Conservation (phyloP, 2,888 invertebrate species). For the Scaptomyza flava region DNA sequence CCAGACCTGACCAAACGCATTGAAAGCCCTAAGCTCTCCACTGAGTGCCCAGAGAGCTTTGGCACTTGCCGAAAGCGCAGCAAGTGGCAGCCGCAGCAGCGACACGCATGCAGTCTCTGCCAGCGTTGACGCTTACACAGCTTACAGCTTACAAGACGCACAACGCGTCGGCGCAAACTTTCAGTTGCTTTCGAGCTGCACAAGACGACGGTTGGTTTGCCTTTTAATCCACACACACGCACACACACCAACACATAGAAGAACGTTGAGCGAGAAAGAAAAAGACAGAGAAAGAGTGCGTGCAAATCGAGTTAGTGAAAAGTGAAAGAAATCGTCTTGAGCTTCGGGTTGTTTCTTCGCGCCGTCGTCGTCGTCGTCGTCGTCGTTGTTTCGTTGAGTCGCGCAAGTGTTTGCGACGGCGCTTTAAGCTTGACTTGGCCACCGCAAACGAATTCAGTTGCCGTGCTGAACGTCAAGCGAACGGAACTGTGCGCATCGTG, state of each 20-base stretch:
- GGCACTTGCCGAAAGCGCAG: constrained; percentile 75
- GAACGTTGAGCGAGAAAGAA: constrained; percentile 18
- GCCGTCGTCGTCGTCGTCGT: not conserved
- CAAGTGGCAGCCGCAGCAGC: constrained; percentile 33
- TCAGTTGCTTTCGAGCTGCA: constrained; percentile 77
- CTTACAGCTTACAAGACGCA: constrained; percentile 72
- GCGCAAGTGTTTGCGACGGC: constrained; percentile 32
- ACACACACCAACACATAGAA: constrained; percentile 7
- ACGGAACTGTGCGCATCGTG: constrained; percentile 58
- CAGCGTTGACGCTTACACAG: constrained; percentile 16
- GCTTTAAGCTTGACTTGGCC: constrained; percentile 48
- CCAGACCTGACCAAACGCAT: constrained; percentile 28
- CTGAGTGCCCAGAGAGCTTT: constrained; percentile 32
- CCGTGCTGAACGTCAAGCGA: constrained; percentile 61
- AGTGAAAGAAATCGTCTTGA: constrained; percentile 64
- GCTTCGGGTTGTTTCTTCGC: constrained; percentile 9
- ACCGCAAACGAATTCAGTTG: constrained; percentile 52
- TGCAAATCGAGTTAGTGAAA: constrained; percentile 47
- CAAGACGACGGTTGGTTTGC: constrained; percentile 65
- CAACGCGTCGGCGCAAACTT: constrained; percentile 60
- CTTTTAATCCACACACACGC: constrained; percentile 1
- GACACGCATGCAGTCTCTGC: constrained; percentile 42
- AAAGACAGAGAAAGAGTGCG: constrained; percentile 16
- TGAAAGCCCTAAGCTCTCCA: constrained; percentile 48
- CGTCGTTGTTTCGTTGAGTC: constrained; percentile 19